A percentile compares a stretch with the other conserved stretches of the same genome.
Evolutionary conservation across 1,140 invertebrate species (phyloP).

Genomic region (Apis dorsata): DNA sequence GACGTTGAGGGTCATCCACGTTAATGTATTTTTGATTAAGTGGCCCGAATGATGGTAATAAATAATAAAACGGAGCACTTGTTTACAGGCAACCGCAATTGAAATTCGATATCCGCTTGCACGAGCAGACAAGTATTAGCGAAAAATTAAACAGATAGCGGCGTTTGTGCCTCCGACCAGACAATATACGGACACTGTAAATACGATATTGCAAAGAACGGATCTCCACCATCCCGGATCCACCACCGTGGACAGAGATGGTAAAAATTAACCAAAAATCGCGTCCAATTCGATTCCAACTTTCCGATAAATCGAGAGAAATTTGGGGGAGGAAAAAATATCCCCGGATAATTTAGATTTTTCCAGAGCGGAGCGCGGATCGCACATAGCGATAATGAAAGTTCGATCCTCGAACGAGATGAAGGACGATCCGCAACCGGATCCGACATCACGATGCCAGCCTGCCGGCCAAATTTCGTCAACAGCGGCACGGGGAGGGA

Average conservation of each 20-base stretch:
- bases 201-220: constrained; percentile 29
- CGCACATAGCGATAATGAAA: too few relatives aligned
- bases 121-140: constrained; percentile 20
- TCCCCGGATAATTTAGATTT: neutral
- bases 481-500: neutral
- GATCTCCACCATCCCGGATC: neutral
- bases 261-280: neutral
- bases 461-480: constrained; percentile 2
- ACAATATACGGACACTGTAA: constrained; percentile 30
- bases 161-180: constrained; percentile 10
- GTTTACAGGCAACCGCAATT: constrained; percentile 64
- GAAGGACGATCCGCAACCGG: neutral
- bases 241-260: too few relatives aligned
- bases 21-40: constrained; percentile 68
- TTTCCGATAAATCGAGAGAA: neutral
- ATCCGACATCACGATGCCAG: neutral
- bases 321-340: neutral
- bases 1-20: constrained; percentile 59
- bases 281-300: neutral
- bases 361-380: neutral
- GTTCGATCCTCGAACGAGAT: neutral
- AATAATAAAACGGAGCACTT: constrained; percentile 65
- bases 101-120: constrained; percentile 48
- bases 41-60: constrained; percentile 60
- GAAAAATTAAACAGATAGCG: constrained; percentile 54